A percentile compares a stretch with the other conserved stretches of the same genome.
These are phyloP conservation scores for Leptopilina clavipes DNA, from an alignment of 1,140 invertebrate genomes.

Conservation along the genomic window DNA sequence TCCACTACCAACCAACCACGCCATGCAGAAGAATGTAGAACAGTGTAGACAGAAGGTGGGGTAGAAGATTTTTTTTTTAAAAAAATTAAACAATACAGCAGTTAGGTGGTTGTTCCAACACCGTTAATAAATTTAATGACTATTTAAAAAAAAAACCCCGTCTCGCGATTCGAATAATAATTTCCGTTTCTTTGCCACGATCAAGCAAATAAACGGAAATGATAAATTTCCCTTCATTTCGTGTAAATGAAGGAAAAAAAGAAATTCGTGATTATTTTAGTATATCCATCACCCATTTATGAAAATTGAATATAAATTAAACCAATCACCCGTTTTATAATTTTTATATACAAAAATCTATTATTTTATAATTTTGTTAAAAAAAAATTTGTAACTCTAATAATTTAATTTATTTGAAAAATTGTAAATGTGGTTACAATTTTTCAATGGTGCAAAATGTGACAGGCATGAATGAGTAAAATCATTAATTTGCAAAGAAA, in stretches of 20 bases:
- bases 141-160: conserved; percentile 48
- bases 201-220: neutral
- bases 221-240: neutral
- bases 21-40: conserved; percentile 81
- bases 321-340: no score
- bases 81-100: conserved; percentile 74
- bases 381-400: no score
- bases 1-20: conserved; percentile 79
- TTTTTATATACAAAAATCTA: neutral
- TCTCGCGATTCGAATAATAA: conserved; percentile 59
- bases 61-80: conserved; percentile 68
- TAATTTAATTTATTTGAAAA: no score
- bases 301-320: neutral
- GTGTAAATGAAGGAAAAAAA: neutral
- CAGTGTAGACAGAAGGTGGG: conserved; percentile 74
- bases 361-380: no score
- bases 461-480: conserved; percentile 10
- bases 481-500: neutral
- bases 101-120: conserved; percentile 73
- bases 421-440: neutral
- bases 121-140: conserved; percentile 66
- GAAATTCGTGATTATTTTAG: conserved; percentile 59
- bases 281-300: conserved; percentile 59
- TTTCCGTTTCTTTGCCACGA: neutral
- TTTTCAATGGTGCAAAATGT: conserved; percentile 1